Percentiles rank a stretch among this genome's conserved stretches.
These are phyloP conservation scores for Podocnemis expansa DNA, from an alignment of 2,113 vertebrate species.

Conservation along the genomic window DNA sequence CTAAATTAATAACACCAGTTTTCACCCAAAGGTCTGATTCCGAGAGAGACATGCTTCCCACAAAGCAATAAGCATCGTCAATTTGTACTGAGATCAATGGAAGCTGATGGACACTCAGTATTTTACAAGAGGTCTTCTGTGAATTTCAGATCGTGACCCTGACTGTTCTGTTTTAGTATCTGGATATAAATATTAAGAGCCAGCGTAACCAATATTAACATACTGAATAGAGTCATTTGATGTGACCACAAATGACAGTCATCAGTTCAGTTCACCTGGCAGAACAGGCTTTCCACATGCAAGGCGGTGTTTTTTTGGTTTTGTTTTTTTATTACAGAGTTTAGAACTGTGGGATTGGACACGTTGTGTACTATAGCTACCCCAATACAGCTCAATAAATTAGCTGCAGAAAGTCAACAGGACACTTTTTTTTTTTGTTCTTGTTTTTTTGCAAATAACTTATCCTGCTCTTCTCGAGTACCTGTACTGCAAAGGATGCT, in stretches of 20 bases:
- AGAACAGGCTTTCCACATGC: rapidly evolving
- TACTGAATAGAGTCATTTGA: not conserved
- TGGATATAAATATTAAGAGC: not conserved
- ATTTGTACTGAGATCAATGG: not conserved
- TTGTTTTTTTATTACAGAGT: not conserved
- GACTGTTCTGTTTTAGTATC: not conserved
- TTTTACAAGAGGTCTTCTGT: not conserved
- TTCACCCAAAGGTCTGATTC: not conserved
- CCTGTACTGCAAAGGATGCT: constrained; percentile 93
- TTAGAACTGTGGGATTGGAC: not conserved
- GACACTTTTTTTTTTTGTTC: not conserved
- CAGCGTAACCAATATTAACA: not conserved
- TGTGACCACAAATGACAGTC: not conserved
- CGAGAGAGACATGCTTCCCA: not conserved
- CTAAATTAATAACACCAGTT: not conserved
- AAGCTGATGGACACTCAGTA: too few species aligned
- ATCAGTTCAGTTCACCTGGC: not conserved
- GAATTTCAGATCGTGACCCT: not conserved
- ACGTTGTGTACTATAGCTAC: not conserved
- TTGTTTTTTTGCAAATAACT: not conserved
- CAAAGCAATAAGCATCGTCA: not conserved
- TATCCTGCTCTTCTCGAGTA: constrained; percentile 61
- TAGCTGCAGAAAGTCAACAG: not conserved
- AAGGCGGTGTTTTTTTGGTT: too few species aligned
- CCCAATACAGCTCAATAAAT: not conserved